phyloP scores from a whole-genome alignment of 1,140 invertebrate species.

The Thrips palmi region DNA sequence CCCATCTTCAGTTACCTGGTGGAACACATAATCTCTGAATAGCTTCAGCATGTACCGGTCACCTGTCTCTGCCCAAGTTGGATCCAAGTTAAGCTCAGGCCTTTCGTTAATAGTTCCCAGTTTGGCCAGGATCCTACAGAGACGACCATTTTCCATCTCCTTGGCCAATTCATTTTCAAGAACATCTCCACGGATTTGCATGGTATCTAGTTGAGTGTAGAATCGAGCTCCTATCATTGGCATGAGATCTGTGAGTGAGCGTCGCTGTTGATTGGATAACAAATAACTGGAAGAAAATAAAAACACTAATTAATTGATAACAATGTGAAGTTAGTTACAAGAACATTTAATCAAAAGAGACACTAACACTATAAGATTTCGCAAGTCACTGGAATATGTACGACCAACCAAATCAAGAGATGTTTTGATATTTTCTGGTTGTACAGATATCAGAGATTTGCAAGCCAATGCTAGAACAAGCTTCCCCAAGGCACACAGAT shows the following conservation, averaged over 20 bases:
- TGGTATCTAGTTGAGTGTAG: slow-evolving; percentile 83
- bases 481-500: slow-evolving; percentile 78
- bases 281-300: slow-evolving; percentile 42
- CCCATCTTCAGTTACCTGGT: slow-evolving; percentile 80
- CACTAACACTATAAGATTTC: slow-evolving; percentile 81
- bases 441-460: slow-evolving; percentile 70
- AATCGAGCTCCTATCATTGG: slow-evolving; percentile 90
- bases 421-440: slow-evolving; percentile 63
- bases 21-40: slow-evolving; percentile 94
- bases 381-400: slow-evolving; percentile 80
- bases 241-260: slow-evolving; percentile 90
- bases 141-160: slow-evolving; percentile 86
- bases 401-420: slow-evolving; percentile 77
- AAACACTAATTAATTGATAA: slow-evolving; percentile 7
- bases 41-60: slow-evolving; percentile 95
- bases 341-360: slow-evolving; percentile 8
- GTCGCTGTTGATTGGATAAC: slow-evolving; percentile 45
- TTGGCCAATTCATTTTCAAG: slow-evolving; percentile 80
- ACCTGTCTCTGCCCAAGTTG: slow-evolving; percentile 90
- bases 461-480: slow-evolving; percentile 80
- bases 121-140: slow-evolving; percentile 81
- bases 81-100: slow-evolving; percentile 85
- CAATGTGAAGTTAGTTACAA: not conserved
- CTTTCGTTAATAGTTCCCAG: slow-evolving; percentile 82
- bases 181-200: slow-evolving; percentile 69